Base-by-base conservation (phyloP, 2,797 vertebrate species). In the Urophycis tenuis region DNA sequence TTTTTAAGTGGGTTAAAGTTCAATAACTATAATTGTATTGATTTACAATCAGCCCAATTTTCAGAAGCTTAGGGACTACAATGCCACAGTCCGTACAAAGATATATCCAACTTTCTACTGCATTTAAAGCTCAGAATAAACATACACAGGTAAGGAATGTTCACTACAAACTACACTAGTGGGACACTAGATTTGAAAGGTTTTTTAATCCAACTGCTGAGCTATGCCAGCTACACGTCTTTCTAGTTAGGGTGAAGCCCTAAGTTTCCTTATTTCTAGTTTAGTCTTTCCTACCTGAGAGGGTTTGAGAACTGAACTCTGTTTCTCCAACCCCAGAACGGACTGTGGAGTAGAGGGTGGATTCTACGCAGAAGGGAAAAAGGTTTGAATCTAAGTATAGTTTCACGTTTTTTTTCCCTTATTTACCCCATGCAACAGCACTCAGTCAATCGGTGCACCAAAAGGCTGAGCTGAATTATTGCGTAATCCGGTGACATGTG, bases 401-500 rank as follows among this genome's bases (percentile, higher is more conserved):
- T 53, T 53, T 5, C 19, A 19, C 6, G 45, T 76, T 82, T 76
- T 84, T 19, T 53, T 84, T 19, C 22, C 11, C 60, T 79, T 83
- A 81, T 80, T 75, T 72, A 81, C 12, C 81, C 74, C 80, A 49
- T 30, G 3, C 74, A 79, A 80, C 85, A 86, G 83, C 74, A 32
- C 76, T 74, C 78, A 79, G 81, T 83, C 78, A 80, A 60, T 31
- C 71, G 71, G 36, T 19, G 81, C 83, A 86, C 72, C 33, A 78
- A 80, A 79, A 79, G 67, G 74, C 74, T 85, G 82, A 89, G 78
- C 87, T 82, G 80, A 85, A 81, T 81, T 77, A 84, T 88, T 88
- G 80, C 78, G 81, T 91, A 90, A 91, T 87, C 81, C 75, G 80
- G 69, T 77, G 83, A 84, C 86, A 88, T 87, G 80, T 81, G 81